Evolutionary conservation across 2,797 vertebrate species (phyloP), one percentile per base, ranked within the genome.

Genomic region (Coregonus sp.): DNA sequence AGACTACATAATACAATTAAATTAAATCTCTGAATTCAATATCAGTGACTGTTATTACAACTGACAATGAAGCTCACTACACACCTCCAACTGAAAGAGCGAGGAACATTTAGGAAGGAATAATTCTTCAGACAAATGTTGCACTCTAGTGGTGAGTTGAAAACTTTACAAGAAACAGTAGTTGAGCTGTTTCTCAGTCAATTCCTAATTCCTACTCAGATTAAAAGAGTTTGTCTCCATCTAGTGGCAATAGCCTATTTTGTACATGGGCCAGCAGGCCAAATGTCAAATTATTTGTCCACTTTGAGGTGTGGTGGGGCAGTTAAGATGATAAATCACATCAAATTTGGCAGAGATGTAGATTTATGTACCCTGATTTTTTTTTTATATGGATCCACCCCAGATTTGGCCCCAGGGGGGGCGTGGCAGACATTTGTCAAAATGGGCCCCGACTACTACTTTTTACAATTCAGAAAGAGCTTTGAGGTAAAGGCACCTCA

Each of bases 191-290:
- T 65, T 11, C 12, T 25, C n/a, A 14, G 6, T 65, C 20, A 25
- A n/a, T 14, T 67, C 4, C 4, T 15, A 15, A 67, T 67, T 31
- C 12, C 65, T 52, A 51, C 70, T 70, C 70, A 51, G 70, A 25
- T 52, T 52, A 29, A 71, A 4, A 52, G 29, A 14, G 29, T 88
- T 76, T 90, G 86, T 84, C 84, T 61, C 87, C 91, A 84, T 85
- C 92, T 86, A 75, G 83, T 12, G 59, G 59, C 59, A 63, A 3
- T 63, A 63, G 9, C 11, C 7, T 63, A 25, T 63, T 20, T 47
- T 25, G 59, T 63, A 11, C 59, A 29, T 63, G 0, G 40, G 9
- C 9, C 40, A 47, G 40, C 40, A 12, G 40, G 40, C 11, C 40
- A 47, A 11, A 47, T 47, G 11, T 47, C 40, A 12, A 9, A 12